phyloP scores from a whole-genome alignment of 2,113 vertebrate species.

The Lanius ludovicianus region DNA sequence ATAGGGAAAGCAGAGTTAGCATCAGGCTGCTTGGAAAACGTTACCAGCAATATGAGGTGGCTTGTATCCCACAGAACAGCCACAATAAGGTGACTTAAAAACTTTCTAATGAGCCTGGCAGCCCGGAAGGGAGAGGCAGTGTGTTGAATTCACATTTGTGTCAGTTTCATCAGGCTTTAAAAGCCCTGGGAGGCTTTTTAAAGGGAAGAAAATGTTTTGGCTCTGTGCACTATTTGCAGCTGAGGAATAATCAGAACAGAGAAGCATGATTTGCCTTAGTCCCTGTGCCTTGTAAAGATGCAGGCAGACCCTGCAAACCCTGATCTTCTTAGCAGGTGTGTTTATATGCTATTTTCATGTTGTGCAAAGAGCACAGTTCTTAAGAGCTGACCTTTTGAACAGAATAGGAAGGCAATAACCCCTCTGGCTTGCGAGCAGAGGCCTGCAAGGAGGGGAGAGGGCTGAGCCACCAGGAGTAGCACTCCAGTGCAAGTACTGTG shows the following conservation, averaged over 20 bases:
- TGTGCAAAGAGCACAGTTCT: neutral
- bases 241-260: neutral
- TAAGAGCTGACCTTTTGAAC: neutral
- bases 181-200: neutral
- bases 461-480: rapidly evolving
- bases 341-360: neutral
- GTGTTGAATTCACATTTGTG: neutral
- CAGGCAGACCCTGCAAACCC: neutral
- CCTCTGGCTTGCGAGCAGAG: neutral
- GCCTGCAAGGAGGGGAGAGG: neutral
- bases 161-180: neutral
- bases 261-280: neutral
- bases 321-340: neutral
- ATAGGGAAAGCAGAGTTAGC: neutral
- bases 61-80: neutral
- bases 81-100: neutral
- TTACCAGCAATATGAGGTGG: neutral
- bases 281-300: neutral
- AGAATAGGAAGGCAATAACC: neutral
- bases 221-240: neutral
- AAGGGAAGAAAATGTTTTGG: neutral
- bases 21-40: neutral
- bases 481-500: neutral
- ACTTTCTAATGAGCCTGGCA: neutral
- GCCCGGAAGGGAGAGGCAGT: neutral